Conservation (phyloP, 2,888 invertebrate genomes). For the Melanostoma mellinum region DNA sequence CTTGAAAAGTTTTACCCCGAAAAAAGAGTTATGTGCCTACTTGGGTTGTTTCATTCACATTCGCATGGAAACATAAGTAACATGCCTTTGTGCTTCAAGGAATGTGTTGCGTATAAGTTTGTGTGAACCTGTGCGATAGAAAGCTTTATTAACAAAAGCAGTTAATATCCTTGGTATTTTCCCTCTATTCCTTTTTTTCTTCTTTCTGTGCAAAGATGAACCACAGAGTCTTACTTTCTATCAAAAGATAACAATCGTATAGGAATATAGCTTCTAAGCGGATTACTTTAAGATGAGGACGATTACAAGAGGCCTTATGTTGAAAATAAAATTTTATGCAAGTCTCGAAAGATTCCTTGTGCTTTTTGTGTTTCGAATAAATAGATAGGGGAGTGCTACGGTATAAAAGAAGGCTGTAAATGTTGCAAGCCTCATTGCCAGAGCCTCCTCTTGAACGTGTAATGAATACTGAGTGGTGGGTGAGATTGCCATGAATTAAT, state of each 20-base stretch:
- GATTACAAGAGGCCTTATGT: slow-evolving; percentile 6
- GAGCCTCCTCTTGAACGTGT: slow-evolving; percentile 18
- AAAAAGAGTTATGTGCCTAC: slow-evolving; percentile 20
- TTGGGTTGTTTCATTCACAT: slow-evolving; percentile 33
- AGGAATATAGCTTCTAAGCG: slow-evolving; percentile 7
- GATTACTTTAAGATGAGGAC: slow-evolving; percentile 19
- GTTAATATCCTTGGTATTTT: slow-evolving; percentile 17
- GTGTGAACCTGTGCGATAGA: not conserved
- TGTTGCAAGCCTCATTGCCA: not conserved
- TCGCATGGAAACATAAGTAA: not conserved
- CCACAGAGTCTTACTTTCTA: slow-evolving; percentile 4
- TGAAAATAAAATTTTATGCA: slow-evolving; percentile 31
- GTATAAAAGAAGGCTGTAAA: slow-evolving; percentile 1
- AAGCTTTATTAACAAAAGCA: slow-evolving; percentile 30
- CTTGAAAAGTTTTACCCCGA: slow-evolving; percentile 28
- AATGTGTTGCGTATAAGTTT: not conserved
- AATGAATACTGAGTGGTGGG: slow-evolving; percentile 1
- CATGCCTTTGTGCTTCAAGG: slow-evolving; percentile 1
- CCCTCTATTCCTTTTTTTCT: not conserved
- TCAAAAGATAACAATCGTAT: slow-evolving; percentile 22
- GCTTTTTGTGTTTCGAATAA: no score
- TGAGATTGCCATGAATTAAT: not conserved
- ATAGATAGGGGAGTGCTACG: not conserved
- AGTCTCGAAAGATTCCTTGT: slow-evolving; percentile 5
- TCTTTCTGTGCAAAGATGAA: not conserved